Evolutionary conservation across 2,888 invertebrate genomes (phyloP).

Genomic region (Macrosiphum euphorbiae): DNA sequence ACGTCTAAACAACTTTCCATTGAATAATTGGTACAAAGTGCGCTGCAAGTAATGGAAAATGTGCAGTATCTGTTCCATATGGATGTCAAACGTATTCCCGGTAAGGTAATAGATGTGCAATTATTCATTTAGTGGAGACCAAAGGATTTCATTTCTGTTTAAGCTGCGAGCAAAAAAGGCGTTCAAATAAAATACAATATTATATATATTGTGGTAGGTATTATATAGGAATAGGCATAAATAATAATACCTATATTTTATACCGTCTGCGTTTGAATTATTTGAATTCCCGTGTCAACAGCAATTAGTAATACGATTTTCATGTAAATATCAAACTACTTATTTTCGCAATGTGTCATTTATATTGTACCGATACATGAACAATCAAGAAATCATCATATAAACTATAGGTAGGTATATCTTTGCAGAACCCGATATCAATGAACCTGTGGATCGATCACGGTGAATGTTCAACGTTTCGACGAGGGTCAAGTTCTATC

Average conservation of each 20-base stretch:
- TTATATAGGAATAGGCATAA: neutral
- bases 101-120: conserved; percentile 32
- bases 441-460: conserved; percentile 29
- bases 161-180: neutral
- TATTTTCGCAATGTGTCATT: conserved; percentile 12
- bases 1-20: conserved; percentile 41
- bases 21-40: conserved; percentile 7
- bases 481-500: conserved; percentile 52
- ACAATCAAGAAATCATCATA: neutral
- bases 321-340: conserved; percentile 27
- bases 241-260: neutral
- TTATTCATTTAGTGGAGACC: conserved; percentile 37
- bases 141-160: conserved; percentile 23
- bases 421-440: conserved; percentile 25
- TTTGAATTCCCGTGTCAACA: conserved; percentile 43
- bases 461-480: conserved; percentile 23
- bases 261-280: neutral
- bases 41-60: conserved; percentile 16
- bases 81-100: conserved; percentile 25
- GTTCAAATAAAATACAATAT: neutral
- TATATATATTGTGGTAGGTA: neutral
- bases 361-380: neutral
- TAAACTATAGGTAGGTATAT: neutral
- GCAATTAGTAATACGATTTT: conserved; percentile 36
- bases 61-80: neutral